Evolutionary conservation across 2,888 invertebrate genomes (phyloP), one percentile per base, ranked within the genome.

Genomic region (Altica lythri): DNA sequence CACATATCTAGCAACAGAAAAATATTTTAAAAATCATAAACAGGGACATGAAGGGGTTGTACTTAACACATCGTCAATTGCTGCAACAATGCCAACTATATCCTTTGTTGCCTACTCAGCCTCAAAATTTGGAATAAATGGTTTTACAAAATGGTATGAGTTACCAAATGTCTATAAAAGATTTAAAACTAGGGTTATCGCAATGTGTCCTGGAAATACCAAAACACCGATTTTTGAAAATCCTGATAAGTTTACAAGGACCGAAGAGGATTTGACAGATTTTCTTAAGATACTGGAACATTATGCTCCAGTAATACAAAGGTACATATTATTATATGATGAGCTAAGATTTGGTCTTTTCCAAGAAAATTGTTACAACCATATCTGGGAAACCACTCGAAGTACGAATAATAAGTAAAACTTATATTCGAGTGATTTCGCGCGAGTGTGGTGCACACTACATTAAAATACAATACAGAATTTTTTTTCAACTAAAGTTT

Each of bases 281-380:
- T 22, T 8, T 22, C 4, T 8, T 5, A 22, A 5, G 22, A 22
- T 8, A 8, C 22, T 22, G 8, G 4, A 22, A 22, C 4, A 8
- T 4, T 22, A 22, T 22, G 8, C 8, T 22, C 8, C 77, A 37
- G 81, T 27, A n/a, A 8, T 27, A 6, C 27, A 6, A n/a, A n/a
- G n/a, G n/a, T n/a, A n/a, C n/a, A n/a, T n/a, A n/a, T n/a, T n/a
- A n/a, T n/a, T n/a, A n/a, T n/a, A n/a, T n/a, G n/a, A n/a, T n/a
- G n/a, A n/a, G n/a, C n/a, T n/a, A n/a, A n/a, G n/a, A n/a, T n/a
- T n/a, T n/a, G n/a, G n/a, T n/a, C n/a, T n/a, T n/a, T n/a, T n/a
- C n/a, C n/a, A n/a, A n/a, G n/a, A n/a, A n/a, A n/a, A 9, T 2
- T n/a, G 6, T 19, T 6, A 19, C 6, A 19, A 3, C 4, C 3